Evolutionary conservation across 37 sponge, comb jelly and placozoan genomes (phyloP).

Genomic region (Oopsacas minuta): DNA sequence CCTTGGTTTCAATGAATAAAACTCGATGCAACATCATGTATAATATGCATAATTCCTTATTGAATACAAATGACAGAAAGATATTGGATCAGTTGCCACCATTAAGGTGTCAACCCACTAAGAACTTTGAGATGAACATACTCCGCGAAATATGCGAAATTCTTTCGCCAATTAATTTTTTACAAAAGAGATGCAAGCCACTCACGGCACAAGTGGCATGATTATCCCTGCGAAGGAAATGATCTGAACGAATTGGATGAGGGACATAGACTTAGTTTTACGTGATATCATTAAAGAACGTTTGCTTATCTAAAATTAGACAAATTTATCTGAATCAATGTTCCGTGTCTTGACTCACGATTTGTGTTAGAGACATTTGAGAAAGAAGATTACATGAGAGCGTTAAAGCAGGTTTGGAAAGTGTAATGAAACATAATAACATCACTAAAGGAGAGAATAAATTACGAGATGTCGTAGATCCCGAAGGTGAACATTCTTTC

Average conservation of each 20-base stretch:
- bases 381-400: not conserved
- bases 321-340: not conserved
- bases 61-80: not conserved
- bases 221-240: not conserved
- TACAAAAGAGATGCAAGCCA: conserved; percentile 2
- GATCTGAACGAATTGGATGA: not conserved
- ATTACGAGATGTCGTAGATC: not conserved
- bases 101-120: not conserved
- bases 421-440: not conserved
- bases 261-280: not conserved
- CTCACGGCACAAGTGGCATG: conserved; percentile 14
- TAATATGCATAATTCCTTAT: not conserved
- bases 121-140: conserved; percentile 1
- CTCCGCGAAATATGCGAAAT: not conserved
- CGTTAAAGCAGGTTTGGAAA: not conserved
- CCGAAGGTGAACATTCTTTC: not conserved
- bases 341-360: not conserved
- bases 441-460: not conserved
- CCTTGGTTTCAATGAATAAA: not conserved
- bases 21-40: conserved; percentile 17
- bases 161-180: not conserved
- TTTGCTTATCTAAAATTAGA: not conserved
- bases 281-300: not conserved
- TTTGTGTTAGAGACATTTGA: not conserved
- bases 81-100: not conserved